Evolutionary conservation across 1,140 invertebrate species (phyloP), one percentile per base, ranked within the genome.

Genomic region (Micrasema minimum): DNA sequence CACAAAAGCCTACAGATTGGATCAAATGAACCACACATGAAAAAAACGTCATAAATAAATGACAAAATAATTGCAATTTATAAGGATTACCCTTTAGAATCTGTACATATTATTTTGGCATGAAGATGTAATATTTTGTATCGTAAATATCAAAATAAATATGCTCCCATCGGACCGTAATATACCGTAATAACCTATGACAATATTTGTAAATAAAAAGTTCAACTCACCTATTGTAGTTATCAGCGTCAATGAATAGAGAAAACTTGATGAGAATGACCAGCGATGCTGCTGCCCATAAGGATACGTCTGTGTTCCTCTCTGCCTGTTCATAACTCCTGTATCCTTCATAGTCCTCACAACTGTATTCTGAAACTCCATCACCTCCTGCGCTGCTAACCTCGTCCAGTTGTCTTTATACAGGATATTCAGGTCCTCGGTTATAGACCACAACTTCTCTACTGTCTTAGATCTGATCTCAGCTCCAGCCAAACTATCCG

Each of bases 331-430:
- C 31, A 76, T 66, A 16, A 72, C 45, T 72, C 71, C 76, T 16
- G 64, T 79, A 67, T 48, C 71, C 26, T 75, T 70, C 73, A 87
- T 78, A 12, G 80, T 79, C 72, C 83, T 81, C 67, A 86, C 80
- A 18, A 87, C 65, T n/a, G 84, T 82, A 69, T 83, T 83, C 81
- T 96, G 94, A 79, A 97, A 97, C 61, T 92, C 88, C 79, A 94
- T 88, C 66, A 97, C 90, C 80, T 97, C 93, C 72, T 92, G 88
- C 31, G 92, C 88, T 18, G 93, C 90, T 69, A 96, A 77, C 67
- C 91, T 87, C 1, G 95, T 97, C 96, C 95, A 98, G 81, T 98
- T 97, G 75, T 96, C 93, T 76, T 94, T 93, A 80, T 97, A 96
- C 11, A 98, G 83, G 72, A 97, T 96, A 79, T 97, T 97, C 12